Percentiles rank a stretch among this genome's conserved stretches.
Evolutionary conservation across 2,888 invertebrate species (phyloP).

Genomic region (Pheosia tremula): DNA sequence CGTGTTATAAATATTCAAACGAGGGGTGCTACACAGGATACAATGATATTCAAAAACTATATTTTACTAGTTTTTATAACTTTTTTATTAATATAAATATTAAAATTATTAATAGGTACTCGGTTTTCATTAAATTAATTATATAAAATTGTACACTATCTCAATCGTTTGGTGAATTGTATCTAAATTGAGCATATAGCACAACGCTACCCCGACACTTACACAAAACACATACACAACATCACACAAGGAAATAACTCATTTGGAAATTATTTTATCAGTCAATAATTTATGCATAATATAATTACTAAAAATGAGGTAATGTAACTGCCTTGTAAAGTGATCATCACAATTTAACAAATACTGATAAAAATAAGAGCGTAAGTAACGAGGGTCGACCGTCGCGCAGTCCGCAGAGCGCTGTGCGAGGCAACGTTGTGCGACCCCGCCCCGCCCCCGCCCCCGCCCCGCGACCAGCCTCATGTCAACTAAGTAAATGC

Average conservation of each 20-base stretch:
- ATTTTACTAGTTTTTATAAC: slow-evolving; percentile 71
- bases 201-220: slow-evolving; percentile 82
- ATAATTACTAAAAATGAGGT: slow-evolving; percentile 78
- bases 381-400: slow-evolving; percentile 44
- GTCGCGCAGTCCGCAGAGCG: slow-evolving; percentile 58
- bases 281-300: slow-evolving; percentile 79
- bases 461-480: slow-evolving; percentile 4
- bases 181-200: slow-evolving; percentile 84
- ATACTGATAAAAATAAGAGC: slow-evolving; percentile 78
- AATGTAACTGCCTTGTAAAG: slow-evolving; percentile 76
- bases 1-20: slow-evolving; percentile 63
- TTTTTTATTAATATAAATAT: slow-evolving; percentile 84
- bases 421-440: slow-evolving; percentile 80
- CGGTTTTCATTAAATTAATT: slow-evolving; percentile 81
- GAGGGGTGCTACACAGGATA: slow-evolving; percentile 52
- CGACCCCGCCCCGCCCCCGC: slow-evolving; percentile 46
- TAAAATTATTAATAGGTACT: slow-evolving; percentile 84
- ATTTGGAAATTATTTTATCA: slow-evolving; percentile 82
- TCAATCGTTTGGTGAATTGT: slow-evolving; percentile 83
- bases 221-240: slow-evolving; percentile 67
- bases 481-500: slow-evolving; percentile 16
- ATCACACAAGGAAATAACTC: slow-evolving; percentile 80
- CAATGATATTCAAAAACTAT: slow-evolving; percentile 50
- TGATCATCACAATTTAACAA: slow-evolving; percentile 78
- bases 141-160: slow-evolving; percentile 81